These are phyloP conservation scores for Gnathonemus longibarbis DNA, from an alignment of 2,113 vertebrate species.

Conservation along the genomic window DNA sequence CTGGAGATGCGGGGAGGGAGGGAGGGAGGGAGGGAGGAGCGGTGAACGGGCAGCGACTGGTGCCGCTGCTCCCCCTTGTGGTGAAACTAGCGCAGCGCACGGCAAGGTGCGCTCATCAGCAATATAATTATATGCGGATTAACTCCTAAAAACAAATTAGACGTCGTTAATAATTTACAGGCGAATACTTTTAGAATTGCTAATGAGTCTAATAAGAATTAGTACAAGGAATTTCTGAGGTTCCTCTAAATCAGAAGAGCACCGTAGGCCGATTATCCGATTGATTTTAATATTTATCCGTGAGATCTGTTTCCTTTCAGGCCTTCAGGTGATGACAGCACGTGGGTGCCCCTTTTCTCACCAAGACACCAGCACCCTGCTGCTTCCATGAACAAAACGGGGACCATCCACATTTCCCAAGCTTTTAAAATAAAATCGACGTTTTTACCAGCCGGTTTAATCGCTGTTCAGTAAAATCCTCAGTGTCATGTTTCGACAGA, in stretches of 20 bases:
- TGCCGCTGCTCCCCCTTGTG: background rate
- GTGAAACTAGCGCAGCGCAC: background rate
- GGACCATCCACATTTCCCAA: background rate
- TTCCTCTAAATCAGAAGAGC: background rate
- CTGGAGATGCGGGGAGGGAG: slow-evolving; percentile 7
- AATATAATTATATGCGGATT: background rate
- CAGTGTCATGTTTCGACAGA: background rate
- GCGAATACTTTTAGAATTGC: background rate
- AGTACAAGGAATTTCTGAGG: background rate
- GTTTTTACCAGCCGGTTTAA: background rate
- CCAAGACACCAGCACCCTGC: background rate
- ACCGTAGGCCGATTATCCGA: background rate
- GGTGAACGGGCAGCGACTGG: background rate
- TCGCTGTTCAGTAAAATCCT: background rate
- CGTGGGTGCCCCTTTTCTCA: background rate
- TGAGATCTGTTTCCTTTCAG: background rate
- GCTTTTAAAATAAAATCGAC: background rate
- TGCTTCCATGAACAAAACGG: background rate
- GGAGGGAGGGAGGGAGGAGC: background rate
- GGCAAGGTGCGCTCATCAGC: background rate
- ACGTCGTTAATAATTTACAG: background rate
- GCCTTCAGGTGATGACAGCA: background rate
- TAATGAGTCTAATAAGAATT: background rate
- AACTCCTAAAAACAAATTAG: background rate
- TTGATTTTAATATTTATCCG: background rate